Evolutionary conservation across 2,797 vertebrate species (phyloP).

Genomic region (Sebastes melanostomus): DNA sequence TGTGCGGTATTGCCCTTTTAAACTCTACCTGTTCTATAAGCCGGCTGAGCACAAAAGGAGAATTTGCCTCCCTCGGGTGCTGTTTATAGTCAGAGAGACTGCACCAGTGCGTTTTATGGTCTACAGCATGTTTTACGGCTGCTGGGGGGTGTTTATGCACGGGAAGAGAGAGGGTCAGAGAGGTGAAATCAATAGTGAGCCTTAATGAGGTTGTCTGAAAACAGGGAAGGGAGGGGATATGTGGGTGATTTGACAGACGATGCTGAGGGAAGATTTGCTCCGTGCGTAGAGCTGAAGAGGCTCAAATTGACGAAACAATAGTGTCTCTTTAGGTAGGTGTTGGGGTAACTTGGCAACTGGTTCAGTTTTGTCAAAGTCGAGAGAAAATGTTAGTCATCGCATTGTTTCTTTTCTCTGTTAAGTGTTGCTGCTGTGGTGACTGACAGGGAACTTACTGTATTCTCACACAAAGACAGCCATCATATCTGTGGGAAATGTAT

Average conservation of each 20-base stretch:
- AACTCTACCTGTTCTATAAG: slow-evolving; percentile 11
- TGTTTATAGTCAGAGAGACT: slow-evolving; percentile 44
- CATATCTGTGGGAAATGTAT: slow-evolving; percentile 4
- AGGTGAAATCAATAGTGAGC: slow-evolving; percentile 76
- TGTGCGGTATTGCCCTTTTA: neutral
- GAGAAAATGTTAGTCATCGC: neutral
- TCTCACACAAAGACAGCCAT: neutral
- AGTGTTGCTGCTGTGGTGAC: neutral
- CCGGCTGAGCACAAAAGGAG: slow-evolving; percentile 5
- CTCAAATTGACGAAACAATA: slow-evolving; percentile 6
- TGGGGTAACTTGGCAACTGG: slow-evolving; percentile 30
- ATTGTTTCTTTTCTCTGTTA: neutral
- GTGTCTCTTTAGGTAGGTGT: slow-evolving; percentile 17
- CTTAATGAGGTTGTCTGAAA: slow-evolving; percentile 78
- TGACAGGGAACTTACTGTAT: neutral
- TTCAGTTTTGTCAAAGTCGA: slow-evolving; percentile 22
- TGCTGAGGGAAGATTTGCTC: slow-evolving; percentile 2
- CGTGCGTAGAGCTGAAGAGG: slow-evolving; percentile 11
- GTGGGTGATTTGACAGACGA: slow-evolving; percentile 20
- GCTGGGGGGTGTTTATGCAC: slow-evolving; percentile 56
- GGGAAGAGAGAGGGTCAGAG: slow-evolving; percentile 56
- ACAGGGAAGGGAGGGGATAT: slow-evolving; percentile 26
- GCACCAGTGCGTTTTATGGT: slow-evolving; percentile 50
- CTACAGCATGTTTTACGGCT: slow-evolving; percentile 59
- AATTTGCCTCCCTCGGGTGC: neutral